phyloP scores from a whole-genome alignment of 2,113 vertebrate species.

The Columba janthina region DNA sequence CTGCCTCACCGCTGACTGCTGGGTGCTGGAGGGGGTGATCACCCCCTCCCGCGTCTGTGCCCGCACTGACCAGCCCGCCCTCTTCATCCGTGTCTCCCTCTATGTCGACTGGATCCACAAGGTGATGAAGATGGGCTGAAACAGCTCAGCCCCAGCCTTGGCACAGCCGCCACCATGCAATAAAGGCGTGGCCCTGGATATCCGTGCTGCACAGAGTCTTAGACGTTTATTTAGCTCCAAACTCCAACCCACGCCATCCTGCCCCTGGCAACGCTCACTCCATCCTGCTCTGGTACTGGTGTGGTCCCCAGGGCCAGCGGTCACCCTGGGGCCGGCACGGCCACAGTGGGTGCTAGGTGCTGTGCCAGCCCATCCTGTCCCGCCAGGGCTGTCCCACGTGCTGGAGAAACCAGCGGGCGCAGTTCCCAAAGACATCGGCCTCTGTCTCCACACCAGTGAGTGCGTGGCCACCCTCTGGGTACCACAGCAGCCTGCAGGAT shows the following conservation, averaged over 20 bases:
- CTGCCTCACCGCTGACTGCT: slow-evolving; percentile 91
- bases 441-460: slow-evolving; percentile 76
- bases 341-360: not conserved
- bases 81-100: slow-evolving; percentile 90
- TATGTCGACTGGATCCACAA: slow-evolving; percentile 97
- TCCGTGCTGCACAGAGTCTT: not conserved
- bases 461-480: slow-evolving; percentile 77
- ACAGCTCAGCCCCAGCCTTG: not conserved
- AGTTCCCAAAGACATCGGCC: slow-evolving; percentile 79
- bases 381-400: slow-evolving; percentile 21
- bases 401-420: slow-evolving; percentile 76
- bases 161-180: accelerated
- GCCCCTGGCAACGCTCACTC: accelerated
- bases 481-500: slow-evolving; percentile 80
- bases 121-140: slow-evolving; percentile 87
- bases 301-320: not conserved
- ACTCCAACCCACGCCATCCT: accelerated
- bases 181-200: not conserved
- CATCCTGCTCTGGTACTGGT: not conserved
- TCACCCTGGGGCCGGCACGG: not conserved
- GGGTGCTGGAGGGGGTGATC: slow-evolving; percentile 95
- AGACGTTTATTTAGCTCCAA: not conserved
- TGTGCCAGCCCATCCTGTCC: accelerated
- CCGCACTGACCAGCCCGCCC: slow-evolving; percentile 84
- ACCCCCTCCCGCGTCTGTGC: slow-evolving; percentile 92